These are phyloP conservation scores for Danionella cerebrum DNA, from an alignment of 2,113 vertebrate species.

Conservation along the genomic window DNA sequence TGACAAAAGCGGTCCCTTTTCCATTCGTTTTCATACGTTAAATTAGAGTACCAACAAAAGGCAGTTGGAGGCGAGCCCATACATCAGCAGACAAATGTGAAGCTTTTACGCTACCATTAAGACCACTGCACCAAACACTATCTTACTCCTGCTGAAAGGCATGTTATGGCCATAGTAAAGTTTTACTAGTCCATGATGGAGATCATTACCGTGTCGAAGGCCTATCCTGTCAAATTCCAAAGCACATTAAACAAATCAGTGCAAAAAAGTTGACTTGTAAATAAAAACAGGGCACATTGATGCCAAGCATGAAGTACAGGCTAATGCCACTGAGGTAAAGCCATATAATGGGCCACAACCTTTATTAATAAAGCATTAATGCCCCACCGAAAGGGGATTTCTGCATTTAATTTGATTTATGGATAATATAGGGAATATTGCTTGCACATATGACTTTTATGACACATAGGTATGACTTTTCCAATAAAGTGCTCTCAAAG, in stretches of 20 bases:
- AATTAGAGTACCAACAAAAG: conserved; percentile 22
- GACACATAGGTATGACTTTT: too few relatives aligned
- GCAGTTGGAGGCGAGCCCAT: conserved; percentile 17
- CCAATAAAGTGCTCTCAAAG: too few relatives aligned
- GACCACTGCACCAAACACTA: conserved; percentile 32
- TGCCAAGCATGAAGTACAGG: conserved; percentile 8
- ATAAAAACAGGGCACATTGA: conserved; percentile 37
- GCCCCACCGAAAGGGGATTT: background rate
- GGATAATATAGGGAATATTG: too few relatives aligned
- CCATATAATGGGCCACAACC: background rate
- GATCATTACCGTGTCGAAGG: conserved; percentile 51
- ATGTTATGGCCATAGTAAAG: conserved; percentile 60
- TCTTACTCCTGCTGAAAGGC: conserved; percentile 49
- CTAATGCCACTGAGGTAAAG: background rate
- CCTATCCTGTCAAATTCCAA: conserved; percentile 46
- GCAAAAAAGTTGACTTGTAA: conserved; percentile 21
- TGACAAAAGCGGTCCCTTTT: background rate
- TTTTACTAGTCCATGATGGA: conserved; percentile 56
- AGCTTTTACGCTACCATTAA: conserved; percentile 45
- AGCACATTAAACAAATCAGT: conserved; percentile 50
- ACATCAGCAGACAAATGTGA: conserved; percentile 28
- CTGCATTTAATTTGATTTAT: too few relatives aligned
- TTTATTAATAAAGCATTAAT: conserved; percentile 7
- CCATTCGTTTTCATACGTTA: conserved; percentile 21
- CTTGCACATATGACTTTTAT: too few relatives aligned